Evolutionary conservation across 2,797 vertebrate genomes (phyloP), one percentile per base, ranked within the genome.

Genomic region (Phrynocephalus vlangalii): DNA sequence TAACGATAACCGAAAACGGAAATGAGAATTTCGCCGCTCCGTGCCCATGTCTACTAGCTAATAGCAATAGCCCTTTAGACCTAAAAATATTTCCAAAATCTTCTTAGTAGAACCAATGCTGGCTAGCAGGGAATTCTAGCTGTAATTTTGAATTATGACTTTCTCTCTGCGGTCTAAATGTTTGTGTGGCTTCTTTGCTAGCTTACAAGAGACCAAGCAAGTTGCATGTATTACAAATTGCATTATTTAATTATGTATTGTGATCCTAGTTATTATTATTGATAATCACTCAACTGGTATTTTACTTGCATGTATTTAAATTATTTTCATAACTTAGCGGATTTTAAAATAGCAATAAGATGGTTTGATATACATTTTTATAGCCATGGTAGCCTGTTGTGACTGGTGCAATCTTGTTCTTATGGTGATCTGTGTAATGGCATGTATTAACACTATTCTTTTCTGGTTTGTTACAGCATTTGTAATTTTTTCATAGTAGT

Each of bases 1-100:
- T n/a, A n/a, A n/a, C n/a, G n/a, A n/a, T n/a, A n/a, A n/a, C n/a
- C n/a, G n/a, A n/a, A n/a, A n/a, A n/a, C n/a, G n/a, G n/a, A n/a
- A n/a, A n/a, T n/a, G n/a, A n/a, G n/a, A n/a, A n/a, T n/a, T n/a
- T n/a, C n/a, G n/a, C n/a, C n/a, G n/a, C n/a, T n/a, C n/a, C n/a
- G n/a, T n/a, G n/a, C n/a, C n/a, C n/a, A n/a, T n/a, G n/a, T 24
- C 44, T 76, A 33, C n/a, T n/a, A 56, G 56, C 1, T n/a, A 76
- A 88, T 92, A 90, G 72, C n/a, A 44, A 86, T 3, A 20, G n/a
- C 10, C 76, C 0, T 77, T 15, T 22, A 66, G 8, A 77, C 16
- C 8, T 48, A 30, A 73, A 73, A 73, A 38, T 5, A 38, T 30
- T 44, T 50, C 22, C 44, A 48, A 68, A 44, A 24, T 30, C 13